Percentiles rank a stretch among this genome's conserved stretches.
phyloP scores from a whole-genome alignment of 2,113 vertebrate genomes.

The Lontra canadensis region DNA sequence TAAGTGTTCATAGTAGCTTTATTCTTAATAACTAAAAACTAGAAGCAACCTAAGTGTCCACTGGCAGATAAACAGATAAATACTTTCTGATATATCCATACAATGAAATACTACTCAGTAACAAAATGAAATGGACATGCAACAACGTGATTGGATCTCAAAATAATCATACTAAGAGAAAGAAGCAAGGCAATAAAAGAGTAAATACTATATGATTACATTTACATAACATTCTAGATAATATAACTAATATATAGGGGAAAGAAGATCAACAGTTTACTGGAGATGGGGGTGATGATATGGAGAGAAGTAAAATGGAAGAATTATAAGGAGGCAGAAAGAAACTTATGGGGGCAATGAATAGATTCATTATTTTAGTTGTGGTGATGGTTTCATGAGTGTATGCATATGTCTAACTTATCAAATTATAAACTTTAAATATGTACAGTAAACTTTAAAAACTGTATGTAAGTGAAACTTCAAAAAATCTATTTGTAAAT shows the following conservation, averaged over 20 bases:
- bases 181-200: background rate
- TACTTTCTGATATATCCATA: background rate
- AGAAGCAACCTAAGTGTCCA: background rate
- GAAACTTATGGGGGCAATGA: background rate
- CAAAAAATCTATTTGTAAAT: background rate
- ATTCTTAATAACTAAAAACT: constrained; percentile 9
- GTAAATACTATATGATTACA: background rate
- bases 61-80: background rate
- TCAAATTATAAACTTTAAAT: constrained; percentile 3
- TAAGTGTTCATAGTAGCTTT: constrained; percentile 3
- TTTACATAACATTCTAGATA: constrained; percentile 43
- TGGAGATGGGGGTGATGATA: background rate
- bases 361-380: background rate
- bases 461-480: background rate
- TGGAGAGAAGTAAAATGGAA: background rate
- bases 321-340: background rate
- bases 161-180: background rate
- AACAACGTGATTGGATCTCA: background rate
- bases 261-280: background rate
- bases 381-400: background rate
- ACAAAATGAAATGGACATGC: background rate
- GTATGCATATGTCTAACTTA: background rate
- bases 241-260: background rate
- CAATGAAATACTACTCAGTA: background rate
- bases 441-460: background rate